Evolutionary conservation across 2,888 invertebrate species (phyloP), one percentile per base, ranked within the genome.

Genomic region (Eupeodes luniger): DNA sequence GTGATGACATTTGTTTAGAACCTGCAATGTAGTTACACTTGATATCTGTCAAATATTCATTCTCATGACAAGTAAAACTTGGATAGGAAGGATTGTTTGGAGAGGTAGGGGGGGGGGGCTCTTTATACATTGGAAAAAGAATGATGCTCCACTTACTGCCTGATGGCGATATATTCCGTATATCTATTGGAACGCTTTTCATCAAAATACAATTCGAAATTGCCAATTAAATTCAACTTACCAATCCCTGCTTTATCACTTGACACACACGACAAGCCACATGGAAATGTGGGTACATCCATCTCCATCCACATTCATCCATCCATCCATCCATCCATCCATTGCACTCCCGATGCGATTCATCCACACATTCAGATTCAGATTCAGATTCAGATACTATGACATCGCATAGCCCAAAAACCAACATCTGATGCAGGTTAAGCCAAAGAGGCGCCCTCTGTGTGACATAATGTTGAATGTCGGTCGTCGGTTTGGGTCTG

Each of bases 221-320:
- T 86, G 79, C 64, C 86, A 86, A 86, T 83, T 86, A 86, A 75
- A 72, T 83, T 83, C 86, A 86, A 86, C 83, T 83, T 86, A 86
- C 59, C 83, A 51, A 79, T 64, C 75, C 75, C 57, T 9, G 27
- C n/a, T 66, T 49, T 66, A 66, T 49, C 72, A 69, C 74, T 69
- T 59, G 74, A 74, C 77, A 74, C 16, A 36, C 36, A n/a, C 40
- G 40, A 49, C 19, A 14, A 62, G 62, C 62, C 47, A 11, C 27
- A 40, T 47, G 47, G 27, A 53, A 69, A 69, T 69, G 51, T 53
- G 66, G 14, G 19, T 49, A 49, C 49, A 47, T 53, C 34, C 49
- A 75, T 49, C 19, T 67, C 49, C 44, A 67, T 66, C 12, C 27
- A 27, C 27, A 27, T 27, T 27, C 12, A 47, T 44, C n/a, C 4